Conservation (phyloP, 2,888 invertebrate genomes). For the Plusia festucae region DNA sequence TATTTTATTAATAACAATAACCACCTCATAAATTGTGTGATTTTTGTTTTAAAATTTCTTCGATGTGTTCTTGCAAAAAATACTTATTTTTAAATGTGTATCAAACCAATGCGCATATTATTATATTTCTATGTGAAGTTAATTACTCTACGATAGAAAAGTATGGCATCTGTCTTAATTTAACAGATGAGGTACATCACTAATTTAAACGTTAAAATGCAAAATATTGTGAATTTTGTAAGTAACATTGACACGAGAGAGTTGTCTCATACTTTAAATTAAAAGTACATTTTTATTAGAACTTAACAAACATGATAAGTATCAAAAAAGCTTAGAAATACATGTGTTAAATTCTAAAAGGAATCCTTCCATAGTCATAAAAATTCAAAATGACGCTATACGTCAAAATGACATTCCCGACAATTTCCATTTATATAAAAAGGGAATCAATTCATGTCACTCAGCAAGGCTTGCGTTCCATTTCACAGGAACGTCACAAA, state of each 20-base stretch:
- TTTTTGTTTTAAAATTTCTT: not conserved
- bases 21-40: too few relatives aligned
- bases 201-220: not conserved
- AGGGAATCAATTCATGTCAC: slow-evolving; percentile 5
- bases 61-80: not conserved
- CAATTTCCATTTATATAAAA: not conserved
- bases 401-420: not conserved
- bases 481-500: not conserved
- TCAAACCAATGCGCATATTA: not conserved
- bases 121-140: not conserved
- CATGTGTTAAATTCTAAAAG: too few relatives aligned
- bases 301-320: too few relatives aligned
- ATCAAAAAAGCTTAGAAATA: too few relatives aligned
- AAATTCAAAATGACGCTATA: not conserved
- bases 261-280: too few relatives aligned
- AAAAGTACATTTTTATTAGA: too few relatives aligned
- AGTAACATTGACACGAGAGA: not conserved
- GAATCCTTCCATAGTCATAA: not conserved
- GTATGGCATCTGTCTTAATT: not conserved
- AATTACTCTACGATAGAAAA: not conserved
- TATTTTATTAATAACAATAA: too few relatives aligned
- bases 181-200: not conserved
- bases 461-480: not conserved
- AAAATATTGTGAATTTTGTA: not conserved
- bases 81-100: not conserved